Evolutionary conservation across 2,113 vertebrate genomes (phyloP).

Genomic region (Melanotaenia duboulayi): DNA sequence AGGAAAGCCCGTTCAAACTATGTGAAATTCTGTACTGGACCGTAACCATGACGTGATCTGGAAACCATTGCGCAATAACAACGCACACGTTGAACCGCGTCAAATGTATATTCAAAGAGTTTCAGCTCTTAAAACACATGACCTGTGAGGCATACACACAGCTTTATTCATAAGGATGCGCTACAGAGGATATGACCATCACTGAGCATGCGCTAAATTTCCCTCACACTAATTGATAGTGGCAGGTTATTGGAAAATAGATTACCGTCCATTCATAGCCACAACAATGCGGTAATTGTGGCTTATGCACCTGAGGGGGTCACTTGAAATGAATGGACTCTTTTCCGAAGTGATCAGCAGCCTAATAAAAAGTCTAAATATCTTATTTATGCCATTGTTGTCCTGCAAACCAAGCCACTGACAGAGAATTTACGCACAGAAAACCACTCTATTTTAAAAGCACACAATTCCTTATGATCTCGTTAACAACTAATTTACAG

Average conservation of each 20-base stretch:
- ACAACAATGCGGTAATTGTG: slow-evolving; percentile 1
- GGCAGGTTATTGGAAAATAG: slow-evolving; percentile 75
- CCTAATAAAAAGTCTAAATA: too few species aligned
- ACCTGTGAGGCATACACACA: background rate
- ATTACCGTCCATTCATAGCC: slow-evolving; percentile 62
- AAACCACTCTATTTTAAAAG: background rate
- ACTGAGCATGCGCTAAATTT: slow-evolving; percentile 1
- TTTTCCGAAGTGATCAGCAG: background rate
- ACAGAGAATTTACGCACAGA: slow-evolving; percentile 46
- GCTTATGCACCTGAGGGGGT: slow-evolving; percentile 15
- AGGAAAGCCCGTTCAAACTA: background rate
- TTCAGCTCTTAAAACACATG: slow-evolving; percentile 10
- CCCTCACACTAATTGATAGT: slow-evolving; percentile 60
- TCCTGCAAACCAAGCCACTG: background rate
- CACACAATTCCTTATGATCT: background rate
- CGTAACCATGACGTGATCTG: background rate
- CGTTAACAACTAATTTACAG: background rate
- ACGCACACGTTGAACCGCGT: slow-evolving; percentile 21
- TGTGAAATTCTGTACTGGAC: slow-evolving; percentile 16
- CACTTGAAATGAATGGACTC: background rate
- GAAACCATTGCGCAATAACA: background rate
- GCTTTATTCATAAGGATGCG: slow-evolving; percentile 25
- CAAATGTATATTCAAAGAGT: slow-evolving; percentile 8
- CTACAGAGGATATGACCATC: background rate
- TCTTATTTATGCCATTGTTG: background rate